phyloP scores from a whole-genome alignment of 1,140 invertebrate species.

The Aphelinus atriplicis region DNA sequence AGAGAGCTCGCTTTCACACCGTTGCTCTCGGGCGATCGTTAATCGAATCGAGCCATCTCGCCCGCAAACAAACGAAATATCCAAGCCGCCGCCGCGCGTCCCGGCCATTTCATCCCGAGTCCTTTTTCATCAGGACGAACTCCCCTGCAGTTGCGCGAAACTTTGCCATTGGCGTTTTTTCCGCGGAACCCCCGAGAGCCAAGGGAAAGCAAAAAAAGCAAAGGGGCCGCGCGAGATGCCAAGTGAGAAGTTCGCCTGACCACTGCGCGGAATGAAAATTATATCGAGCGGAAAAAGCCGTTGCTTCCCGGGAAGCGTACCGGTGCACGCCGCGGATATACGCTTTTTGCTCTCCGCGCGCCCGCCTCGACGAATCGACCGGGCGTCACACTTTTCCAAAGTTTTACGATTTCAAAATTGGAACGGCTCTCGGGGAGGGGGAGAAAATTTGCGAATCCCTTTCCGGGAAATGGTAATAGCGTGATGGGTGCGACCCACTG shows the following conservation, averaged over 20 bases:
- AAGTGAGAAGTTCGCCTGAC: slow-evolving; percentile 5
- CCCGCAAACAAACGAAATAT: too few relatives aligned
- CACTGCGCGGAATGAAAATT: slow-evolving; percentile 29
- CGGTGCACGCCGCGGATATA: background rate
- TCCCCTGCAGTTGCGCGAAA: too few relatives aligned
- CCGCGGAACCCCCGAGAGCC: too few relatives aligned
- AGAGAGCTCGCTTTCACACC: too few relatives aligned
- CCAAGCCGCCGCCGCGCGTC: too few relatives aligned
- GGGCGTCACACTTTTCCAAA: slow-evolving; percentile 2
- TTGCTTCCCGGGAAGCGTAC: slow-evolving; percentile 11
- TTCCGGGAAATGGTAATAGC: slow-evolving; percentile 3
- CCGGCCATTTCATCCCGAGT: too few relatives aligned
- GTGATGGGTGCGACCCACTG: too few relatives aligned
- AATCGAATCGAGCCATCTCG: too few relatives aligned
- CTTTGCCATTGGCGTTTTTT: too few relatives aligned
- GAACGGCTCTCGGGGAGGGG: background rate
- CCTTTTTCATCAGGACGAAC: too few relatives aligned
- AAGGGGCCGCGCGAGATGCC: background rate
- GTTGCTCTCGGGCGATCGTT: too few relatives aligned
- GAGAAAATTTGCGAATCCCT: slow-evolving; percentile 15
- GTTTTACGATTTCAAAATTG: slow-evolving; percentile 22
- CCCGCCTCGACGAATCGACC: too few relatives aligned
- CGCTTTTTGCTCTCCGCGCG: background rate
- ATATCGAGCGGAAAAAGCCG: slow-evolving; percentile 36
- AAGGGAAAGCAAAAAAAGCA: background rate